Evolutionary conservation across 2,888 invertebrate genomes (phyloP).

Genomic region (Morpho helenor): DNA sequence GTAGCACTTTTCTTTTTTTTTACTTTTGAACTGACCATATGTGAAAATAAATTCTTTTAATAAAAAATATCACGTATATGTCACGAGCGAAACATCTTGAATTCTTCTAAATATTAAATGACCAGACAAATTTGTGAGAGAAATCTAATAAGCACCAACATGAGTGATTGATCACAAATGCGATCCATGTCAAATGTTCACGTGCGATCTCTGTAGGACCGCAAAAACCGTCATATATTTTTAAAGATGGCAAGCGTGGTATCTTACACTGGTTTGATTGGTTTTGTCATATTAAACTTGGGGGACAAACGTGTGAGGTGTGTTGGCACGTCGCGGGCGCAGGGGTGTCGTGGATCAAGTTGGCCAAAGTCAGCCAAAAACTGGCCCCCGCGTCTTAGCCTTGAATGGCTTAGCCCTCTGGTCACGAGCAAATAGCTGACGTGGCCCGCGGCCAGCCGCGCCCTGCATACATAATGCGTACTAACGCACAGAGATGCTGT

Average conservation of each 20-base stretch:
- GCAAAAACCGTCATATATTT: constrained; percentile 16
- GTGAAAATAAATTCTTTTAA: no score
- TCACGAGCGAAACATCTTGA: no score
- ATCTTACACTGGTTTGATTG: constrained; percentile 17
- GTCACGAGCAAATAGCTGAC: constrained; percentile 78
- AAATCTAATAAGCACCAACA: constrained; percentile 1
- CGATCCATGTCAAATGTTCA: constrained; percentile 14
- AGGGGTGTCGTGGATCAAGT: constrained; percentile 58
- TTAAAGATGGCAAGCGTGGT: constrained; percentile 19
- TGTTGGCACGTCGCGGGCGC: constrained; percentile 30
- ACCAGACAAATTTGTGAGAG: background rate
- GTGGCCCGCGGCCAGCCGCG: constrained; percentile 73
- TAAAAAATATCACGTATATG: no score
- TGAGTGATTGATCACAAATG: constrained; percentile 3
- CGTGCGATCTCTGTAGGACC: constrained; percentile 12
- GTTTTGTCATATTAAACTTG: constrained; percentile 25
- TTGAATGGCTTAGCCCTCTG: constrained; percentile 79
- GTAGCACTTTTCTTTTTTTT: no score
- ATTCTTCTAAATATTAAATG: background rate
- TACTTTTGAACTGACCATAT: no score
- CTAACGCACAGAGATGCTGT: constrained; percentile 25
- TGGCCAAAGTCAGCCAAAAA: constrained; percentile 76
- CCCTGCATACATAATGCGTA: constrained; percentile 74
- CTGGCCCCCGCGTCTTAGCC: constrained; percentile 74
- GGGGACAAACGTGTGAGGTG: constrained; percentile 26